Evolutionary conservation across 2,113 vertebrate species (phyloP).

Genomic region (Etheostoma cragini): DNA sequence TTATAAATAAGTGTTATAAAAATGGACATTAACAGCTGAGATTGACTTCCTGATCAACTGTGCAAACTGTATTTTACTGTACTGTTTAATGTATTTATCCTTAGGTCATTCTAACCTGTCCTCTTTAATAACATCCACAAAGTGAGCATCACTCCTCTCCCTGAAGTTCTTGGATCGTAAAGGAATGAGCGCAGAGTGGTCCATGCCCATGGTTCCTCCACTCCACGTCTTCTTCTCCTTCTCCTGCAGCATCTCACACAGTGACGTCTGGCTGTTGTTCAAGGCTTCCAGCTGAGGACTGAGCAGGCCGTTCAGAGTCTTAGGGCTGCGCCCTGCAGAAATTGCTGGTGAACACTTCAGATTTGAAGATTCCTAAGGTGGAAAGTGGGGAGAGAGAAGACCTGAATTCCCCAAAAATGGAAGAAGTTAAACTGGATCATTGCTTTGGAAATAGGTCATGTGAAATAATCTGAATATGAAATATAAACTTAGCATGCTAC

Average conservation of each 20-base stretch:
- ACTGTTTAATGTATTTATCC: not conserved
- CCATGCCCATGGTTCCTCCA: conserved; percentile 85
- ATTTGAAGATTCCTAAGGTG: conserved; percentile 73
- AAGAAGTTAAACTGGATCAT: not conserved
- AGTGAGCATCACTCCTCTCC: conserved; percentile 96
- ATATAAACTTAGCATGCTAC: conserved; percentile 22
- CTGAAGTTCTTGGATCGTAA: conserved; percentile 95
- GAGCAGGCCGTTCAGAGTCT: conserved; percentile 92
- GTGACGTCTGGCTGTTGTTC: conserved; percentile 93
- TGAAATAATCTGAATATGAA: not conserved
- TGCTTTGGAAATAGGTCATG: conserved; percentile 37
- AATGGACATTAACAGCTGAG: not conserved
- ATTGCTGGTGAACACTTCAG: conserved; percentile 82
- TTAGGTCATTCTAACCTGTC: conserved; percentile 87
- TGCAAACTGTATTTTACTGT: not conserved
- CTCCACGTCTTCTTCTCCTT: conserved; percentile 86
- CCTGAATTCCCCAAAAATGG: conserved; percentile 75
- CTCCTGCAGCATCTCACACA: conserved; percentile 96
- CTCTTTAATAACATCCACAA: conserved; percentile 98
- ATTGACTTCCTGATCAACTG: not conserved
- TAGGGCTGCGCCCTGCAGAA: conserved; percentile 82
- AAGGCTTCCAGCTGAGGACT: conserved; percentile 90
- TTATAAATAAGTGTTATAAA: not conserved
- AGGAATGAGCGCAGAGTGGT: conserved; percentile 93
- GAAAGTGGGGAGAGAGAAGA: conserved; percentile 5